Percentiles rank a stretch among this genome's conserved stretches.
phyloP scores from a whole-genome alignment of 2,113 vertebrate genomes.

The Panthera leo region DNA sequence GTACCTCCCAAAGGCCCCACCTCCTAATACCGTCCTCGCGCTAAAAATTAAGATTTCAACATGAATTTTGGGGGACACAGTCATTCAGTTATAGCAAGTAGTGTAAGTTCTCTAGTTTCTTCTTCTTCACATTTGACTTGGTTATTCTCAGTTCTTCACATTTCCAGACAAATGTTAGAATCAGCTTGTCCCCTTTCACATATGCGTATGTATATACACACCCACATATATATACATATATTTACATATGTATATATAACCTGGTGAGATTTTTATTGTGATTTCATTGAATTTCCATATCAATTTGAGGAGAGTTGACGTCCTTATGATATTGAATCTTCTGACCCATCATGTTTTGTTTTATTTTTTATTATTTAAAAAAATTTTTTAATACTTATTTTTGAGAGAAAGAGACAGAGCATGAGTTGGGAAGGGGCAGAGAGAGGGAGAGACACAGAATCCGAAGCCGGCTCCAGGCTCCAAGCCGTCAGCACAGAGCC shows the following conservation, averaged over 20 bases:
- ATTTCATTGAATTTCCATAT: not conserved
- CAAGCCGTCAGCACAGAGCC: too few relatives aligned
- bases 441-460: too few relatives aligned
- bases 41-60: not conserved
- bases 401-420: too few relatives aligned
- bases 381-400: too few relatives aligned
- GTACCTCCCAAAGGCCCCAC: not conserved
- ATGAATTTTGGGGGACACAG: not conserved
- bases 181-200: not conserved
- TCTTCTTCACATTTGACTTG: not conserved
- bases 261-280: not conserved
- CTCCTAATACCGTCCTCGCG: not conserved
- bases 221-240: fast-evolving
- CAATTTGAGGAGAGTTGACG: not conserved
- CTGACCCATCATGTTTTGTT: not conserved
- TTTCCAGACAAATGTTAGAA: not conserved
- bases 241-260: not conserved
- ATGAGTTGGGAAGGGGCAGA: too few relatives aligned
- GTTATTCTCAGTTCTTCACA: not conserved
- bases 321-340: not conserved
- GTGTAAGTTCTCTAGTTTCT: not conserved
- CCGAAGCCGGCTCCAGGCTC: too few relatives aligned
- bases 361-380: not conserved
- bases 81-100: not conserved
- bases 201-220: not conserved